Percentiles rank a stretch among this genome's conserved stretches.
phyloP scores from a whole-genome alignment of 2,113 vertebrate genomes.

The Mustelus asterias region DNA sequence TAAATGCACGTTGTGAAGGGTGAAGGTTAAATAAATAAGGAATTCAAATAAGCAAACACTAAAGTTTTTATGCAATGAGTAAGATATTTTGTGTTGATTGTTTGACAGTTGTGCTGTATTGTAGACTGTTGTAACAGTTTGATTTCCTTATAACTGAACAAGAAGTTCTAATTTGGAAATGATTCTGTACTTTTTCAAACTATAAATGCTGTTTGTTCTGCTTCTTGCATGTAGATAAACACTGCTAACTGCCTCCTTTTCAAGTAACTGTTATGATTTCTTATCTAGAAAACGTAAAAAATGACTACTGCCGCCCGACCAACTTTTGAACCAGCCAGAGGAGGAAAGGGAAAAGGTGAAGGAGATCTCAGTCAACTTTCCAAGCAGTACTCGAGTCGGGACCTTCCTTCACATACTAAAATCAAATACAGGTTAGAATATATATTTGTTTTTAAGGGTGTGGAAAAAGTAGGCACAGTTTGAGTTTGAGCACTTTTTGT shows the following conservation, averaged over 20 bases:
- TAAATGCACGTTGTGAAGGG: neutral
- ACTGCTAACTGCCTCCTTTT: neutral
- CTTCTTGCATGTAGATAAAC: neutral
- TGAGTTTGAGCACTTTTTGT: neutral
- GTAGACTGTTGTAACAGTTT: neutral
- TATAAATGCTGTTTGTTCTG: neutral
- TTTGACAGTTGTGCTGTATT: neutral
- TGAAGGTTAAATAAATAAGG: neutral
- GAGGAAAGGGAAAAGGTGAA: conserved; percentile 94
- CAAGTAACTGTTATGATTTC: neutral
- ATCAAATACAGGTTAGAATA: conserved; percentile 85
- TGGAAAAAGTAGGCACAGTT: neutral
- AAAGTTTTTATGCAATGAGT: neutral
- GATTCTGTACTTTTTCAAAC: neutral
- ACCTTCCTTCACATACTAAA: conserved; percentile 93
- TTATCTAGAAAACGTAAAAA: conserved; percentile 47
- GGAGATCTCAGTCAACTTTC: conserved; percentile 91
- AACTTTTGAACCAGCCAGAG: conserved; percentile 92
- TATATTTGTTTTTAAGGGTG: neutral
- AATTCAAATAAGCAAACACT: neutral
- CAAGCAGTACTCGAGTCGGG: conserved; percentile 93
- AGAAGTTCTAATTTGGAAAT: neutral
- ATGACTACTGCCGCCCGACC: conserved; percentile 97
- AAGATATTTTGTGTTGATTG: neutral
- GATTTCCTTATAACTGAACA: neutral